phyloP scores from a whole-genome alignment of 2,113 vertebrate genomes.

The Promerops cafer region DNA sequence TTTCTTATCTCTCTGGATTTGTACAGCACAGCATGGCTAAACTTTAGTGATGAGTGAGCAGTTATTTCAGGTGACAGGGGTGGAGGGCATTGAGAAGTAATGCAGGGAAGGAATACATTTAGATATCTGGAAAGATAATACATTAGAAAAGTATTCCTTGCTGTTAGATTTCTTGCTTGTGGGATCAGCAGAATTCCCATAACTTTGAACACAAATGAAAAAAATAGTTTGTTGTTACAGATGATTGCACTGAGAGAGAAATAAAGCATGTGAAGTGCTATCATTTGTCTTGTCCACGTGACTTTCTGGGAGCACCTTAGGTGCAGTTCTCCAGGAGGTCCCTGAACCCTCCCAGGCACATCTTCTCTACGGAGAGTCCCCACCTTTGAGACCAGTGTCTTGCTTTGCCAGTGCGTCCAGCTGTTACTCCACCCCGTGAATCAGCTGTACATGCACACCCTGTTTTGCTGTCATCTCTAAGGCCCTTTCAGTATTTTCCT shows the following conservation, averaged over 20 bases:
- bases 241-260: neutral
- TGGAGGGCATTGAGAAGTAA: neutral
- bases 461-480: neutral
- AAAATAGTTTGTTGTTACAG: neutral
- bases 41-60: slow-evolving; percentile 52
- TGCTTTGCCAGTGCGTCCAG: neutral
- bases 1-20: slow-evolving; percentile 46
- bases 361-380: neutral
- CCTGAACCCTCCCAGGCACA: neutral
- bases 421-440: neutral
- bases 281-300: fast-evolving
- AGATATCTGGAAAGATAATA: neutral
- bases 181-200: neutral
- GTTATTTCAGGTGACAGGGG: slow-evolving; percentile 17
- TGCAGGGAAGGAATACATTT: neutral
- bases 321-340: neutral
- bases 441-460: neutral
- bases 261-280: neutral
- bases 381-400: fast-evolving
- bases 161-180: neutral
- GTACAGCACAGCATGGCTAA: slow-evolving; percentile 10
- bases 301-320: neutral
- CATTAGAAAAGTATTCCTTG: neutral
- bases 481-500: neutral
- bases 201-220: neutral